Evolutionary conservation across 2,888 invertebrate genomes (phyloP).

Genomic region (Halictus ligatus): DNA sequence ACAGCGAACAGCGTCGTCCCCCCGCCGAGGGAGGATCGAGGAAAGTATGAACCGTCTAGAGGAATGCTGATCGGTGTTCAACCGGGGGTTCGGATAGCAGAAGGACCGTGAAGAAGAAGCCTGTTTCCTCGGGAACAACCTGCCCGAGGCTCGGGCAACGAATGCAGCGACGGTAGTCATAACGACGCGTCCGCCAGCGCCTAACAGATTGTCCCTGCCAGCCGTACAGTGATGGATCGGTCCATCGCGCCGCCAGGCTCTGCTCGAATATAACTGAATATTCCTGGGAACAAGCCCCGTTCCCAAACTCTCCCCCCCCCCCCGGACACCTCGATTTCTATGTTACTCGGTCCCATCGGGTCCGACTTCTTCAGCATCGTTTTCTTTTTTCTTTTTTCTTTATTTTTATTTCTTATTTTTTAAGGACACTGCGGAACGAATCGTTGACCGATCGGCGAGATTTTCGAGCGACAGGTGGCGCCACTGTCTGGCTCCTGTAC

Average conservation of each 20-base stretch:
- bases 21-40: background rate
- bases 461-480: background rate
- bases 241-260: constrained; percentile 31
- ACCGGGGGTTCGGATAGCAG: background rate
- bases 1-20: background rate
- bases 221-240: constrained; percentile 73
- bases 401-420: background rate
- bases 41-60: background rate
- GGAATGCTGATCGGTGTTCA: background rate
- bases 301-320: no score
- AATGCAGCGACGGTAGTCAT: constrained; percentile 62
- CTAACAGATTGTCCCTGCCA: constrained; percentile 68
- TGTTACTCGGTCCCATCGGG: background rate
- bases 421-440: background rate
- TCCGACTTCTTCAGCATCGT: background rate
- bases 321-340: constrained; percentile 17
- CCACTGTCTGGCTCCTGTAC: background rate
- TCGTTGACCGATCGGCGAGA: background rate
- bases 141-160: background rate
- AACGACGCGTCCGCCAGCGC: constrained; percentile 58
- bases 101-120: background rate
- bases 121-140: constrained; percentile 18
- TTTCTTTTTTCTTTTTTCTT: background rate
- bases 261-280: constrained; percentile 18
- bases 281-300: constrained; percentile 22